Conservation (phyloP, 2,888 invertebrate species). For the Glyphotaelius pellucidus region DNA sequence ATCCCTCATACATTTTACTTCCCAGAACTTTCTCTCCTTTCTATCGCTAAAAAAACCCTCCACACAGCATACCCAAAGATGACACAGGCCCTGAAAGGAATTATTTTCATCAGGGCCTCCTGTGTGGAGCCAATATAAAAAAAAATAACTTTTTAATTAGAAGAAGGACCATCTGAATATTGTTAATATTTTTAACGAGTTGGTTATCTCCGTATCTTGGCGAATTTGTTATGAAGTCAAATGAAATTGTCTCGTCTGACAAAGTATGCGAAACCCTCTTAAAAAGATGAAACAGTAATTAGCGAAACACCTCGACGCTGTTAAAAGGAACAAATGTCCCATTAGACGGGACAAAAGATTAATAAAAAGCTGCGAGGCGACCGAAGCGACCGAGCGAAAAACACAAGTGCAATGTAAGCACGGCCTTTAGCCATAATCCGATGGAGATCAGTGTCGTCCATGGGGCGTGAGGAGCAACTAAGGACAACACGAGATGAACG, state of each 20-base stretch:
- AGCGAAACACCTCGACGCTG: neutral
- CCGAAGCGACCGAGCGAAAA: slow-evolving; percentile 10
- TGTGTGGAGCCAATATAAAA: no score
- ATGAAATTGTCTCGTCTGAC: neutral
- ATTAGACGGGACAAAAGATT: neutral
- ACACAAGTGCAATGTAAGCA: slow-evolving; percentile 39
- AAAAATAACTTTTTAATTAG: no score
- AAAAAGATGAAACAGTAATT: neutral
- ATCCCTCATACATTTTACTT: no score
- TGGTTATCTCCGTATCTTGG: neutral
- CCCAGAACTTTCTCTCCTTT: no score
- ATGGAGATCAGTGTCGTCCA: slow-evolving; percentile 24
- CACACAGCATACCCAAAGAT: no score
- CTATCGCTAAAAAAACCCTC: no score
- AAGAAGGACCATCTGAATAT: no score
- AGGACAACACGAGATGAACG: slow-evolving; percentile 6
- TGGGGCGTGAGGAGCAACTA: slow-evolving; percentile 23
- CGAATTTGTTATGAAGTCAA: neutral
- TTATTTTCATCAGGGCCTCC: no score
- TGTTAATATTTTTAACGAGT: neutral
- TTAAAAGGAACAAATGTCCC: slow-evolving; percentile 11
- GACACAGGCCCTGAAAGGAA: no score
- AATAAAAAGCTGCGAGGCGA: slow-evolving; percentile 16
- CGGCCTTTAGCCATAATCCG: slow-evolving; percentile 45
- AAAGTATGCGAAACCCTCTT: neutral